phyloP scores from a whole-genome alignment of 2,797 vertebrate species.

The Brotula barbata region DNA sequence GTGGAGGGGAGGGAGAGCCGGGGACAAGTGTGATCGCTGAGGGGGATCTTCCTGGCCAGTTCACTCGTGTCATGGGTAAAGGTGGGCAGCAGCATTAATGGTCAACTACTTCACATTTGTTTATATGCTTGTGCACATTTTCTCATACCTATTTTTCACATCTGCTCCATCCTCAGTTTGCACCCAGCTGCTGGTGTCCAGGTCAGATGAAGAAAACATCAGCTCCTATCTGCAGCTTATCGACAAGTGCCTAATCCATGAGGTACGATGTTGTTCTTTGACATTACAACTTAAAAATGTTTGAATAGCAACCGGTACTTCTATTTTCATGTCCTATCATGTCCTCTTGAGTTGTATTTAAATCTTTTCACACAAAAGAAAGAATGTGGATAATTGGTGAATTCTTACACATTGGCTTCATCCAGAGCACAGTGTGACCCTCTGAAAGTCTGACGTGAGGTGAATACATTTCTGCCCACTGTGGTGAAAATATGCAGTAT shows the following conservation, averaged over 20 bases:
- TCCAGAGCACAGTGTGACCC: no score
- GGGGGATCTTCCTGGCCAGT: slow-evolving; percentile 93
- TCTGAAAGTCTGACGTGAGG: no score
- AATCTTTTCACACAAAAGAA: no score
- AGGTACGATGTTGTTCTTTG: slow-evolving; percentile 77
- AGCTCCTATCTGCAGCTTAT: slow-evolving; percentile 98
- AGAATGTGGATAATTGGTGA: no score
- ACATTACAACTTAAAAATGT: background rate
- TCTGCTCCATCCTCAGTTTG: slow-evolving; percentile 80
- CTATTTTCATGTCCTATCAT: no score
- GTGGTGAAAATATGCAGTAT: background rate
- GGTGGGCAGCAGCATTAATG: slow-evolving; percentile 71
- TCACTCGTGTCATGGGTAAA: slow-evolving; percentile 99
- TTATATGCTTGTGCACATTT: no score
- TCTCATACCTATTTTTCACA: background rate
- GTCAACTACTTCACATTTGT: background rate
- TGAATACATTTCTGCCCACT: no score
- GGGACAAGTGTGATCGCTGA: slow-evolving; percentile 83
- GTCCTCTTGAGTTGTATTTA: no score
- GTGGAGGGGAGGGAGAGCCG: slow-evolving; percentile 87
- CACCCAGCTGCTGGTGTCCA: slow-evolving; percentile 96
- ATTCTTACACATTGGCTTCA: no score
- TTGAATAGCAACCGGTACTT: no score
- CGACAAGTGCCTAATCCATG: slow-evolving; percentile 96
- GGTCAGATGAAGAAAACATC: slow-evolving; percentile 97